Base-by-base conservation (phyloP, 1,140 invertebrate species). In the Philotrypesis tridentata region DNA sequence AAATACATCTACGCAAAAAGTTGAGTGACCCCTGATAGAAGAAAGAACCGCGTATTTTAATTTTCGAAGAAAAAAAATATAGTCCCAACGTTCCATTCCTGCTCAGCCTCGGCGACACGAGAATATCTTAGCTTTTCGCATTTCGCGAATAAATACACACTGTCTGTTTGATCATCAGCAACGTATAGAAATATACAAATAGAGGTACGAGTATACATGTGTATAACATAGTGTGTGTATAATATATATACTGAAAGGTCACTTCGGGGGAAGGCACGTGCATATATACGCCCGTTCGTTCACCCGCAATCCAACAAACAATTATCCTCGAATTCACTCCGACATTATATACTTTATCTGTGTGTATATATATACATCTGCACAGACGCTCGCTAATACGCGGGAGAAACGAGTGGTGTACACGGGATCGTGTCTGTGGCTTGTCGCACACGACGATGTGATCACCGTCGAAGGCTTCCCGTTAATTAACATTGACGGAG, bases 401-500 rank as follows among this genome's bases (percentile, higher is more conserved):
- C 21, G 21, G 14, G 43, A 48, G 43, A 48, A 48, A 48, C 43
- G 14, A 55, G n/a, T n/a, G n/a, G n/a, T n/a, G n/a, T 17, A 55
- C 21, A 55, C 5, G 43, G 4, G 3, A 55, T 55, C 4, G 67
- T 11, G 27, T 27, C 61, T 65, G 25, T 21, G n/a, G 25, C 9
- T 25, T 8, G 8, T 25, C 61, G 0, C 9, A 12, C 12, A 17
- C 43, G 23, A 7, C 43, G 55, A 27, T 6, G 33, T 70, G 67
- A 77, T 43, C 33, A 27, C 37, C 6, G 5, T 25, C 55, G 33
- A 72, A 61, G 67, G 27, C 14, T 67, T 79, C 75, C 60, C n/a
- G 61, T 33, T 74, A 80, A 80, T 80, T 80, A 80, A 67, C 79
- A 48, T 74, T 67, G 33, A 29, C 60, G 21, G 25, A 79, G 25